Base-by-base conservation (phyloP, 1,140 invertebrate genomes). In the Atta texana region DNA sequence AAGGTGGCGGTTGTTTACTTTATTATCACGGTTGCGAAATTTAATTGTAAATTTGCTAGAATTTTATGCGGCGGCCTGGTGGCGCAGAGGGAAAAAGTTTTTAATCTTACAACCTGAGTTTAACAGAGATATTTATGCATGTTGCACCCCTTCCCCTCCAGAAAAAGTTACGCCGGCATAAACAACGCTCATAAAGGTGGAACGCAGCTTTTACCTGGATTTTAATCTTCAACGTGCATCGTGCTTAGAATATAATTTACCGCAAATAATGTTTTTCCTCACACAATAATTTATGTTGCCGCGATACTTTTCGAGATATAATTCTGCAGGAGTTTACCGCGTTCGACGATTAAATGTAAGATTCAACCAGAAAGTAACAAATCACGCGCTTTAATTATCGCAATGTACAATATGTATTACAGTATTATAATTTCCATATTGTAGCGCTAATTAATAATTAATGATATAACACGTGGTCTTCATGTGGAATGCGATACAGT, bases 51-150 rank as follows among this genome's bases (percentile, higher is more conserved):
- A 84, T 84, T 51, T n/a, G 69, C 39, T 61, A 39, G 80, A 84
- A 84, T 84, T 75, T 84, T 61, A 75, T 28, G 55, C 69, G 53
- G 24, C 7, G 18, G 55, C 10, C 0, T 18, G n/a, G 66, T 34
- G 64, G 64, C 66, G 49, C 10, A 16, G 51, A 4, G 21, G 55
- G 68, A n/a, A 61, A 74, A 84, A 74, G 80, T 84, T 84, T 84
- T 84, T 84, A 84, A 84, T 84, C 80, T 75, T 75, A 69, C 80
- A 59, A 49, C 69, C 53, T 16, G 80, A 84, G 80, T 84, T 84
- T 84, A 75, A 75, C 80, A 44, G 69, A 84, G 80, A 84, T 84
- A 84, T 84, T 84, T 84, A 84, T 84, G 80, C 80, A 61, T 14
- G 80, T 51, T 74, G 34, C 28, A 69, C 0, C 34, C 7, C 7